Evolutionary conservation across 1,140 invertebrate species (phyloP), one percentile per base, ranked within the genome.

Genomic region (Drosophila bocki): DNA sequence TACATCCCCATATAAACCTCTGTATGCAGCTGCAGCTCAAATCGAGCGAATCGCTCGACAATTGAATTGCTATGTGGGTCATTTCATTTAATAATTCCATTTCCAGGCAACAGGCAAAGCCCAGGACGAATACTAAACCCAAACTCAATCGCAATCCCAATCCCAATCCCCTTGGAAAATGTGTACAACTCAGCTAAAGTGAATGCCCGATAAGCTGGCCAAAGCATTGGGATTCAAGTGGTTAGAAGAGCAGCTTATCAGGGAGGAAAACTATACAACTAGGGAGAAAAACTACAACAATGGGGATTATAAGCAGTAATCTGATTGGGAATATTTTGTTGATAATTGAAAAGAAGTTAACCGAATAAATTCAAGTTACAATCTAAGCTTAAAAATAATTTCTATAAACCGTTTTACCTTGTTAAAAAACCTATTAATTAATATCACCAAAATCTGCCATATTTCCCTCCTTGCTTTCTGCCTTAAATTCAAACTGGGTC

Each of bases 61-160:
- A 84, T 88, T 87, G 80, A 80, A 88, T 84, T 78, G 83, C 80
- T 78, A 78, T 87, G 80, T 80, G 84, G 84, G 80, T 80, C 84
- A 80, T 87, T 87, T 87, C 77, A 84, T 84, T 80, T 87, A 84
- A 88, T 87, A 88, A 78, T 80, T 80, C 68, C 76, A 83, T 69
- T 78, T 58, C 26, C 64, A 54, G 42, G 59, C 70, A 45, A 74
- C 50, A 44, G 37, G 37, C 58, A 72, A 53, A 53, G 19, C 51
- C 41, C 26, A n/a, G 47, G 26, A 50, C 29, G 15, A 48, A 48
- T 48, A n/a, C 47, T 26, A 17, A 50, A 9, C 8, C 26, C 26
- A 29, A 50, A 29, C 13, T 5, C 29, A 51, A 33, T 12, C 9
- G 1, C 47, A 50, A 11, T 50, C 2, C 3, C 26, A n/a, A 32